These are phyloP conservation scores for Aphodius sticticus DNA, from an alignment of 2,888 invertebrate species.

Conservation along the genomic window DNA sequence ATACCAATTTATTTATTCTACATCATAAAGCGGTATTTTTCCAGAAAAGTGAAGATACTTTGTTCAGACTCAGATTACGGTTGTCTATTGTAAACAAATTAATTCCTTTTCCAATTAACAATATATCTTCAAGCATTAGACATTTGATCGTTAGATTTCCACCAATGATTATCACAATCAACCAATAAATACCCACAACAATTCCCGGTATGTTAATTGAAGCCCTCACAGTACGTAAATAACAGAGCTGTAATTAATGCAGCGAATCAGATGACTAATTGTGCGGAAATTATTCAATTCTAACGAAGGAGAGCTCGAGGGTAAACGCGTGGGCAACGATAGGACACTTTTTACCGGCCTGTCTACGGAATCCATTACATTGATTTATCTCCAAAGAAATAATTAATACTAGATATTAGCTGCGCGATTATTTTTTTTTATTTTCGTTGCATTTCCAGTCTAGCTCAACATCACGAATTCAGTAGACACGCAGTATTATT, in stretches of 20 bases:
- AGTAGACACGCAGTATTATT: neutral
- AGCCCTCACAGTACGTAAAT: neutral
- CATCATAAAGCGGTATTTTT: too few species aligned
- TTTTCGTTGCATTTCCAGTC: neutral
- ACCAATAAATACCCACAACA: neutral
- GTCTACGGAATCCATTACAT: constrained; percentile 4
- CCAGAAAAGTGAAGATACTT: too few species aligned
- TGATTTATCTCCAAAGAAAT: constrained; percentile 4
- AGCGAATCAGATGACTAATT: neutral
- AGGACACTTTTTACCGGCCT: constrained; percentile 4
- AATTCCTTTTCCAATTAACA: neutral
- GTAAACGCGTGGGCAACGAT: neutral
- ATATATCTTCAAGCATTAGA: neutral
- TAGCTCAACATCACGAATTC: neutral
- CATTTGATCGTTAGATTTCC: neutral
- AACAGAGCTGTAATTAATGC: neutral
- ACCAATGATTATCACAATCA: neutral
- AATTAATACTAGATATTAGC: neutral
- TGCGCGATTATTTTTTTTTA: neutral
- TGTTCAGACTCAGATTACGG: too few species aligned
- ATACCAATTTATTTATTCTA: too few species aligned
- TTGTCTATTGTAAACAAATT: neutral
- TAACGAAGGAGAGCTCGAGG: neutral
- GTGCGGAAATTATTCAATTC: neutral
- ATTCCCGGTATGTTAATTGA: neutral